phyloP scores from a whole-genome alignment of 2,797 vertebrate species.

The Notoglanidium macrostoma region DNA sequence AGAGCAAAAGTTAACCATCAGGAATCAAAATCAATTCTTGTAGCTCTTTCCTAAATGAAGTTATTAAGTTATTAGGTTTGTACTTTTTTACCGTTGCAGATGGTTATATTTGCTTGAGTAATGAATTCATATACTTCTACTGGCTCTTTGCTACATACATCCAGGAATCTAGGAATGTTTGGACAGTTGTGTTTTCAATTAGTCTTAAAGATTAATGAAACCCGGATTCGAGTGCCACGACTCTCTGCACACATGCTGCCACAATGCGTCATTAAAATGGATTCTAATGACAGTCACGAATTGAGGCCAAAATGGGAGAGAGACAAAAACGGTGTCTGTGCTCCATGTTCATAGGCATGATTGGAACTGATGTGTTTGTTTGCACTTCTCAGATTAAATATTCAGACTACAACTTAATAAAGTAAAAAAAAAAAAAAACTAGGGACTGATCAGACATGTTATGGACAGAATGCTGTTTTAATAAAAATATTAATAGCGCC shows the following conservation, averaged over 20 bases:
- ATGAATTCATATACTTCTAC: not conserved
- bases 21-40: not conserved
- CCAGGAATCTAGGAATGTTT: constrained; percentile 1
- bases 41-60: not conserved
- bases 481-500: not conserved
- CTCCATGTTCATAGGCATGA: not conserved
- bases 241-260: constrained; percentile 16
- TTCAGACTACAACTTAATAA: not conserved
- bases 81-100: not conserved
- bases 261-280: constrained; percentile 9
- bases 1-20: not conserved
- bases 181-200: constrained; percentile 31
- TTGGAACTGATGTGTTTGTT: not conserved
- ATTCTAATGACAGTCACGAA: constrained; percentile 4
- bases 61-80: not conserved
- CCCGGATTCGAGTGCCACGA: not conserved
- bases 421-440: not conserved
- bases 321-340: not conserved
- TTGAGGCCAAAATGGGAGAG: not conserved
- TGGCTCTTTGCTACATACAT: not conserved
- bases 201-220: constrained; percentile 26
- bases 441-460: not conserved
- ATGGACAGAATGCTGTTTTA: not conserved
- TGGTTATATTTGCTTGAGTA: not conserved
- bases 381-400: not conserved